phyloP scores from a whole-genome alignment of 1,140 invertebrate species.

The Dendrolimus punctatus region DNA sequence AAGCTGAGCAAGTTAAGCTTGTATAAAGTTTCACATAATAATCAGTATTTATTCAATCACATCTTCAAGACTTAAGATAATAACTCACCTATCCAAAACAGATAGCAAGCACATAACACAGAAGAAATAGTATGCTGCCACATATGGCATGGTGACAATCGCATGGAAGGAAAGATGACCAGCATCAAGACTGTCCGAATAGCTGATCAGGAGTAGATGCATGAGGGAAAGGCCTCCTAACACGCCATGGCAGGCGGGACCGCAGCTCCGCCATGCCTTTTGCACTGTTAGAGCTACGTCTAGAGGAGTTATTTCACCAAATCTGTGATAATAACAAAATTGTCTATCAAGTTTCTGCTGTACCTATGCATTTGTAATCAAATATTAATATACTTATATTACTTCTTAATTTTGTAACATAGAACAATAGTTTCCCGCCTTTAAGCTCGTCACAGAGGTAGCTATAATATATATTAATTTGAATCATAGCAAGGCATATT shows the following conservation, averaged over 20 bases:
- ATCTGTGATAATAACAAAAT: slow-evolving; percentile 27
- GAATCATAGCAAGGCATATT: too few relatives aligned
- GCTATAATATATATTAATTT: too few relatives aligned
- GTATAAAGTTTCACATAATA: too few relatives aligned
- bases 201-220: slow-evolving; percentile 62
- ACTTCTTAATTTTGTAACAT: too few relatives aligned
- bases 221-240: slow-evolving; percentile 60
- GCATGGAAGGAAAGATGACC: slow-evolving; percentile 65
- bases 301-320: slow-evolving; percentile 58
- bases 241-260: slow-evolving; percentile 55
- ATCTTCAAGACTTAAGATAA: not conserved
- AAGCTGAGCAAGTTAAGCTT: too few relatives aligned
- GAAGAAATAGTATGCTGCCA: slow-evolving; percentile 66
- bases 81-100: slow-evolving; percentile 60
- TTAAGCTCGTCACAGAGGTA: too few relatives aligned
- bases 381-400: too few relatives aligned
- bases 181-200: slow-evolving; percentile 56
- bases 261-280: slow-evolving; percentile 54
- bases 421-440: too few relatives aligned
- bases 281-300: slow-evolving; percentile 59
- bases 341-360: too few relatives aligned
- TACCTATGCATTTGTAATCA: too few relatives aligned
- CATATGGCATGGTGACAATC: slow-evolving; percentile 65
- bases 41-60: too few relatives aligned
- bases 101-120: slow-evolving; percentile 62